Evolutionary conservation across 2,797 vertebrate species (phyloP).

Genomic region (Naso thynnoides): DNA sequence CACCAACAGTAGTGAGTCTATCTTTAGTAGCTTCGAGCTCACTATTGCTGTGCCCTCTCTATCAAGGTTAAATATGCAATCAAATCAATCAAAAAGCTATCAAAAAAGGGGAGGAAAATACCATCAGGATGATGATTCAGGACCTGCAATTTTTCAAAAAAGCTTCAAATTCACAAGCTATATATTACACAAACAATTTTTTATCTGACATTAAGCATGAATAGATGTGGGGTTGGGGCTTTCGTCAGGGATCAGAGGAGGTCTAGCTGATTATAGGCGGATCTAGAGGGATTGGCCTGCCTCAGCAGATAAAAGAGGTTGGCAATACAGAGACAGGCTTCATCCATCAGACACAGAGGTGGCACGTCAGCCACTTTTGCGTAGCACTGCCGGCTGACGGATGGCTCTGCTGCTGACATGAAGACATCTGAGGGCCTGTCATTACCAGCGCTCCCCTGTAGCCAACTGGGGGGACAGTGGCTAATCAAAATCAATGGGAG

Average conservation of each 20-base stretch:
- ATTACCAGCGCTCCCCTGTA: constrained; percentile 60
- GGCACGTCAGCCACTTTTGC: constrained; percentile 77
- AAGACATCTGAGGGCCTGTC: constrained; percentile 79
- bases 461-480: constrained; percentile 55
- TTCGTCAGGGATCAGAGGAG: constrained; percentile 70
- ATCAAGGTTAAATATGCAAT: constrained; percentile 84
- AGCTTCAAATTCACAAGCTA: constrained; percentile 42
- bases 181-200: constrained; percentile 78
- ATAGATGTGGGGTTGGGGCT: constrained; percentile 66
- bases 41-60: constrained; percentile 44
- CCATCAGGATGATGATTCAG: constrained; percentile 48
- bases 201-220: constrained; percentile 79
- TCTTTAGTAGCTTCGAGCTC: constrained; percentile 49
- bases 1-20: constrained; percentile 46
- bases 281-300: constrained; percentile 74
- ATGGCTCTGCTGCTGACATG: constrained; percentile 75
- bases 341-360: constrained; percentile 79
- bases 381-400: constrained; percentile 75
- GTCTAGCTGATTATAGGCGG: constrained; percentile 78
- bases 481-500: constrained; percentile 73
- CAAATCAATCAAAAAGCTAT: constrained; percentile 80
- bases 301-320: constrained; percentile 78
- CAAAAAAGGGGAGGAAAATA: constrained; percentile 45
- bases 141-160: constrained; percentile 73
- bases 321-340: constrained; percentile 65